phyloP scores from a whole-genome alignment of 2,797 vertebrate species.

The Tapirus indicus region DNA sequence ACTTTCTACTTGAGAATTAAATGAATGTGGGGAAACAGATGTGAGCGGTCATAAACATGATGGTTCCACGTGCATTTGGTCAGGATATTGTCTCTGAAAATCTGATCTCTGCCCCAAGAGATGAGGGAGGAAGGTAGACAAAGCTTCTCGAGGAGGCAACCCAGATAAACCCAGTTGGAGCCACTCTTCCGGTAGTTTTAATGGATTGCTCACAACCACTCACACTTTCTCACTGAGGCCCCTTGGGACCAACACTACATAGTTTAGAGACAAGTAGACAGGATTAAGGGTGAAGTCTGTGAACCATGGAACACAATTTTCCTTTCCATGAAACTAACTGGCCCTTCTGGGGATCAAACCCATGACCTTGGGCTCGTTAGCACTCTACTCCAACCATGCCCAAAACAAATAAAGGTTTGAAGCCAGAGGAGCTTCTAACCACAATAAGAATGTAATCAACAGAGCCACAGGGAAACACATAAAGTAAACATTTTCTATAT shows the following conservation, averaged over 20 bases:
- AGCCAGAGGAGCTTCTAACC: constrained; percentile 72
- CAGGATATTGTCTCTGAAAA: constrained; percentile 40
- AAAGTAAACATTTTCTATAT: constrained; percentile 78
- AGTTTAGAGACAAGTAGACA: constrained; percentile 59
- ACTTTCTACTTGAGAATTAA: neutral
- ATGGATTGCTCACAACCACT: neutral
- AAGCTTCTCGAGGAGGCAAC: neutral
- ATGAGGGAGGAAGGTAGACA: neutral
- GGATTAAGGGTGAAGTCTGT: constrained; percentile 62
- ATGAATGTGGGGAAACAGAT: neutral
- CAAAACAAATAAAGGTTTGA: constrained; percentile 76
- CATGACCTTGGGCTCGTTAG: constrained; percentile 70
- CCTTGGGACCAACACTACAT: neutral
- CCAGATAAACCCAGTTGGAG: neutral
- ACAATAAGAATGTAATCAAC: constrained; percentile 81
- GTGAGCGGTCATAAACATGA: neutral
- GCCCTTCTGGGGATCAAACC: constrained; percentile 68
- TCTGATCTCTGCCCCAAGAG: neutral
- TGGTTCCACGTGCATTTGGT: neutral
- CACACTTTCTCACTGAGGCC: constrained; percentile 31
- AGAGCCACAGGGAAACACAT: constrained; percentile 71
- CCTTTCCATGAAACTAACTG: constrained; percentile 58
- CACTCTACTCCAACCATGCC: constrained; percentile 66
- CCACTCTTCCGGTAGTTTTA: constrained; percentile 6
- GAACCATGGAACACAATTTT: constrained; percentile 56